Evolutionary conservation across 1,140 invertebrate genomes (phyloP), one percentile per base, ranked within the genome.

Genomic region (Ceratosolen fusciceps): DNA sequence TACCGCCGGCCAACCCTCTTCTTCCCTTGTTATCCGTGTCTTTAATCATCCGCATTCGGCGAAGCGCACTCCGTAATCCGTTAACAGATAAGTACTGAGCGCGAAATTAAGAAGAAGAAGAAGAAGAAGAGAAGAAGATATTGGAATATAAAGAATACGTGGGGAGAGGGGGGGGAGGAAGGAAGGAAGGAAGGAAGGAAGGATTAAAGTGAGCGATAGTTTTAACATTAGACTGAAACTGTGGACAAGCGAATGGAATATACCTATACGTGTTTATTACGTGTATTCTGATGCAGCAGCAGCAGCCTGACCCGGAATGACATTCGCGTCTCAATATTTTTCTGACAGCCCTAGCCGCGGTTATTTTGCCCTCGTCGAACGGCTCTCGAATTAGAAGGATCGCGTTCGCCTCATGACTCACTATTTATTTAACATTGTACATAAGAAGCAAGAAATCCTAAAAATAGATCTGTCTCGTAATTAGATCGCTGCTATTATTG

Each of bases 401-500:
- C 37, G 10, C 60, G 19, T 65, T 65, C 14, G 37, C 60, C 60
- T 65, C 60, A 65, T 65, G 60, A 37, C 60, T 65, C 31, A 65
- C 31, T 37, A 65, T 65, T 37, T 37, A 10, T 31, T 37, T 65
- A n/a, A 65, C 37, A 65, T n/a, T 65, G 60, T 65, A 65, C 60
- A 65, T 65, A 65, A 65, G n/a, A 65, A 65, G 37, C 37, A 65
- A 65, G 37, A 37, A n/a, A 31, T 65, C 37, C 60, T n/a, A 65
- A 65, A 8, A 65, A 31, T 65, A 65, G 60, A 31, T 65, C 60
- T 65, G 60, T 65, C 60, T 65, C 37, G 10, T 37, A n/a, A 65
- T 65, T 37, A 16, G 12, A 65, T n/a, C n/a, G n/a, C 37, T 65
- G 21, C n/a, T n/a, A 12, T n/a, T 65, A 62, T 34, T 37, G 31